A percentile compares a stretch with the other conserved stretches of the same genome.
Conservation (phyloP, 1,140 invertebrate species). For the Nasonia vitripennis region DNA sequence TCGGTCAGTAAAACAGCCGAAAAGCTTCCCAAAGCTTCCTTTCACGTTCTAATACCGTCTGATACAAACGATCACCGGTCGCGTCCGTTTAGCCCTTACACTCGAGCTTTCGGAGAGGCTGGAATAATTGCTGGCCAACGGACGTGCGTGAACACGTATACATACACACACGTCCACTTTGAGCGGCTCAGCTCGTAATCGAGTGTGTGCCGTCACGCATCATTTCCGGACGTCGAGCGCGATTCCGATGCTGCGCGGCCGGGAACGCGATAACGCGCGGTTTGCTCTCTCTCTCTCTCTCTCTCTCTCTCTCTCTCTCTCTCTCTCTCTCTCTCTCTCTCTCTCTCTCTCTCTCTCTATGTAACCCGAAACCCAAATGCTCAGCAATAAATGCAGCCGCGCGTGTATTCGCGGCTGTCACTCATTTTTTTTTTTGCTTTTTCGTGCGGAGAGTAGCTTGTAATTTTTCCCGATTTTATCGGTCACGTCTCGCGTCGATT, state of each 20-base stretch:
- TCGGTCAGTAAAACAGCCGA: no score
- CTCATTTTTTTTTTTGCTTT: not conserved
- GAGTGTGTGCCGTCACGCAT: slow-evolving; percentile 18
- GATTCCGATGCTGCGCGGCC: not conserved
- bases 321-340: not conserved
- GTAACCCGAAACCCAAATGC: not conserved
- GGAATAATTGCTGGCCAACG: not conserved
- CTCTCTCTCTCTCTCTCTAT: not conserved
- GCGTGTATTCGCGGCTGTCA: not conserved
- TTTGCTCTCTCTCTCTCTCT: not conserved
- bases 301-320: not conserved
- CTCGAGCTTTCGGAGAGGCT: not conserved
- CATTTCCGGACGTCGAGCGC: not conserved
- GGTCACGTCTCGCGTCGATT: no score
- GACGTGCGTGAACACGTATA: not conserved
- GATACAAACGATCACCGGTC: not conserved
- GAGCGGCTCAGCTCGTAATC: slow-evolving; percentile 13
- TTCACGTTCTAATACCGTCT: not conserved
- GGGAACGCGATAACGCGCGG: not conserved
- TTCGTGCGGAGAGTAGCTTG: not conserved
- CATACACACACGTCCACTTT: slow-evolving; percentile 8
- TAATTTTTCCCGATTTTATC: not conserved
- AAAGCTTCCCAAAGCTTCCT: no score
- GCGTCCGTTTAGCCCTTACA: not conserved
- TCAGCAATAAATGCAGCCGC: not conserved